Conservation (phyloP, 2,888 invertebrate genomes). For the Globia sparganii region DNA sequence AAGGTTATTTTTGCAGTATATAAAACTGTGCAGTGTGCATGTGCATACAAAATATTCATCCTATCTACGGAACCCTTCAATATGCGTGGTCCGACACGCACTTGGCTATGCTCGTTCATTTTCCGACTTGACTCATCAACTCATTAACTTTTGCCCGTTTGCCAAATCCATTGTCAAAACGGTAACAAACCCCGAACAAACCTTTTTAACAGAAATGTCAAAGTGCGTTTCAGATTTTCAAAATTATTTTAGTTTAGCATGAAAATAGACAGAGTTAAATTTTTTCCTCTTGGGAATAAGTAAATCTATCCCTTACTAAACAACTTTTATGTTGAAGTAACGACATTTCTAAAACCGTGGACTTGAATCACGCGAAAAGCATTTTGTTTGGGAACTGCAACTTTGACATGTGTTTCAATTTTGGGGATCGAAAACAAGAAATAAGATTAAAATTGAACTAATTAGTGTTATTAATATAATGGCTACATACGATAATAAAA, state of each 20-base stretch:
- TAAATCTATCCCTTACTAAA: constrained; percentile 14
- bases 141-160: neutral
- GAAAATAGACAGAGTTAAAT: neutral
- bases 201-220: constrained; percentile 32
- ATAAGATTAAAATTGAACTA: constrained; percentile 46
- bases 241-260: constrained; percentile 21
- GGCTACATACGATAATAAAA: constrained; percentile 98
- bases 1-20: neutral
- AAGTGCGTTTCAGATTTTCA: constrained; percentile 19
- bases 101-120: neutral
- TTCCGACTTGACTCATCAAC: neutral
- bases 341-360: neutral
- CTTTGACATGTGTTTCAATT: constrained; percentile 71
- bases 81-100: neutral
- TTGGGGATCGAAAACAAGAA: constrained; percentile 61
- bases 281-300: fast-evolving
- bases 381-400: constrained; percentile 69
- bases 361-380: constrained; percentile 59
- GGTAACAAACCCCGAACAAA: constrained; percentile 10
- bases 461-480: constrained; percentile 84
- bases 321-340: constrained; percentile 27
- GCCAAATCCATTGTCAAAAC: neutral
- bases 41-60: neutral
- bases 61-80: neutral
- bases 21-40: too few relatives aligned